Evolutionary conservation across 2,888 invertebrate genomes (phyloP).

Genomic region (Leptinotarsa juncta): DNA sequence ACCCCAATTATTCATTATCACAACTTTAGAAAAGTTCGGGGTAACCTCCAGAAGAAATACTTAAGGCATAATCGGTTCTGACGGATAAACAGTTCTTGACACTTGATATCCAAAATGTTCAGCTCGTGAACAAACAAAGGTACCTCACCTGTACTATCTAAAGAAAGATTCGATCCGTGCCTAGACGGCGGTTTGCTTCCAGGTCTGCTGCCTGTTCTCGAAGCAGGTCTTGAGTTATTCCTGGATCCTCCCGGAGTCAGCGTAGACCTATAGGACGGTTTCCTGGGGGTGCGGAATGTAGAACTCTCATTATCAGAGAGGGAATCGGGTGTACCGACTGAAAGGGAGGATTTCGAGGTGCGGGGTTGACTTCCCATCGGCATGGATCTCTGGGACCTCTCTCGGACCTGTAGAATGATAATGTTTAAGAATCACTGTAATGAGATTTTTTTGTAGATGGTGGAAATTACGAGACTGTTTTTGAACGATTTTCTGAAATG

Average conservation of each 20-base stretch:
- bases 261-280: constrained; percentile 76
- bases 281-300: constrained; percentile 74
- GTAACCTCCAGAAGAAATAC: no score
- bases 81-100: no score
- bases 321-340: constrained; percentile 90
- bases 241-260: constrained; percentile 82
- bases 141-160: constrained; percentile 84
- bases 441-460: neutral
- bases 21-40: no score
- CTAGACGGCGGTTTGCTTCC: constrained; percentile 94
- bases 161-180: constrained; percentile 90
- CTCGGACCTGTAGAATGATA: constrained; percentile 78
- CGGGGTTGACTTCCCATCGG: constrained; percentile 81
- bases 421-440: neutral
- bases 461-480: neutral
- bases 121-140: no score
- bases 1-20: no score
- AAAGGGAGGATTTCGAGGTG: constrained; percentile 81
- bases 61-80: no score
- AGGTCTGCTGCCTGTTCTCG: constrained; percentile 85
- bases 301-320: constrained; percentile 88
- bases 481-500: neutral
- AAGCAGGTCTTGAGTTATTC: constrained; percentile 82
- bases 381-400: constrained; percentile 90
- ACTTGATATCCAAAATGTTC: no score